Percentiles rank a stretch among this genome's conserved stretches.
These are phyloP conservation scores for Gambelia wislizenii DNA, from an alignment of 2,797 vertebrate genomes.

Conservation along the genomic window DNA sequence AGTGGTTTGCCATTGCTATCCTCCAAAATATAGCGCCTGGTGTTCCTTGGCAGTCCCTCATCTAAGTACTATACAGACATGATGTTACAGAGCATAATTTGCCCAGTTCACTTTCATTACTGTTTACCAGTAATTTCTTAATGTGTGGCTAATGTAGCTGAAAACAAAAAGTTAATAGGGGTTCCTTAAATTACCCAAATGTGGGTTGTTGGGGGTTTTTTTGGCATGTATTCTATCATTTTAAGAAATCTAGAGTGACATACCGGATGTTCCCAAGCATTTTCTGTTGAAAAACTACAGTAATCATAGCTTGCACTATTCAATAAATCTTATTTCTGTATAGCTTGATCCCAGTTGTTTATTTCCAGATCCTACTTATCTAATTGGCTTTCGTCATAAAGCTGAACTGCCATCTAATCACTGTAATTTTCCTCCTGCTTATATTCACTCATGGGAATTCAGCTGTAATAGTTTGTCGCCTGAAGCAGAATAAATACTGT, in stretches of 20 bases:
- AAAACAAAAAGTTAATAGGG: neutral
- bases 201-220: no score
- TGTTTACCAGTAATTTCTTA: neutral
- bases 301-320: neutral
- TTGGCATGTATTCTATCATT: neutral
- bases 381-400: conserved; percentile 14
- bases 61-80: no score
- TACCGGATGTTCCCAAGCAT: neutral
- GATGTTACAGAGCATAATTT: no score
- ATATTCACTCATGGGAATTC: conserved; percentile 15
- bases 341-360: neutral
- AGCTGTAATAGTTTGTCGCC: neutral
- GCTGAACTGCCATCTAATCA: neutral
- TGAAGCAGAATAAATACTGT: conserved; percentile 14
- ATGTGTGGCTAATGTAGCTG: neutral
- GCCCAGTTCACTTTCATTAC: neutral
- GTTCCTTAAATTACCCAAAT: neutral
- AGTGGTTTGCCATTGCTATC: no score
- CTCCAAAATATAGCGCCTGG: no score
- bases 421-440: neutral
- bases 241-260: neutral
- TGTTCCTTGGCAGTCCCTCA: no score
- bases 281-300: neutral
- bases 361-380: conserved; percentile 11
- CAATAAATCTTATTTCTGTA: neutral